Evolutionary conservation across 2,797 vertebrate species (phyloP), one percentile per base, ranked within the genome.

Genomic region (Pangasius macronema): DNA sequence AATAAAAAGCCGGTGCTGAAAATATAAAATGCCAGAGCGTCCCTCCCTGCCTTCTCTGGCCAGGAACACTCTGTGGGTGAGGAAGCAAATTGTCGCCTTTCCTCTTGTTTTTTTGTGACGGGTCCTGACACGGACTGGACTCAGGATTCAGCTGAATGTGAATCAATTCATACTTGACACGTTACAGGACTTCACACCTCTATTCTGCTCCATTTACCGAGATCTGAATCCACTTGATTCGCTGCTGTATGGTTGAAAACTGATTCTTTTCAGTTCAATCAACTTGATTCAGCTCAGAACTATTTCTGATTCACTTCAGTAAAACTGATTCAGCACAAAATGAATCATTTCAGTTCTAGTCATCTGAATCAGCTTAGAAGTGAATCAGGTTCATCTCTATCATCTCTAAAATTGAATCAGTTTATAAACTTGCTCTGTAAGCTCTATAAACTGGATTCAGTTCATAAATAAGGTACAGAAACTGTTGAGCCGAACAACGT

Each of bases 61-160:
- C 94, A 94, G 92, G 92, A 91, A 90, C 90, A 91, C 92, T 93
- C 93, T 94, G 94, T 91, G 93, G 93, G 92, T 89, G 55, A 91
- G 91, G 90, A 92, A 92, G 92, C 92, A 94, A 95, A 95, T 94
- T 94, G 91, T 95, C 94, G 88, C 94, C 91, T 92, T 92, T 92
- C 72, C 76, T 20, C 55, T 65, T 53, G 30, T 75, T 75, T 49
- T 46, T n/a, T n/a, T 72, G 68, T 1, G 6, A 22, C 33, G 24
- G 83, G 49, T 57, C 73, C 20, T 42, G 68, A 24, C 5, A 67
- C 24, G 1, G 65, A 67, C 30, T 67, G n/a, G 70, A 73, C 72
- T 75, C 3, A 76, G 70, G 57, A 79, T 77, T 51, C 67, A 84
- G 27, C 42, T 59, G 3, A 24, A 57, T 57, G 22, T 67, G 61